Evolutionary conservation across 2,888 invertebrate genomes (phyloP).

Genomic region (Leistus spinibarbis): DNA sequence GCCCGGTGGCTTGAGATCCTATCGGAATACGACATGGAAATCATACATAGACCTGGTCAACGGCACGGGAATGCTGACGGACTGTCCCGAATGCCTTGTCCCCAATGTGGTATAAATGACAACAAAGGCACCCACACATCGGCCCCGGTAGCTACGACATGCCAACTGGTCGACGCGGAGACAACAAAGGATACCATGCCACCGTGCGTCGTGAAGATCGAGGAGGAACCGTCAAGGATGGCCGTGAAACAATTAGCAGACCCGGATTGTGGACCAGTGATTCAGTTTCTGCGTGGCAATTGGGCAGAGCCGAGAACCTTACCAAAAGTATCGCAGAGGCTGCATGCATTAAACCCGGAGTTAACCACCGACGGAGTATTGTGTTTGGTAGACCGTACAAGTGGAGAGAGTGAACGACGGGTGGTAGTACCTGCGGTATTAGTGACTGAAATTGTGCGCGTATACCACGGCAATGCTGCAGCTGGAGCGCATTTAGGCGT

Average conservation of each 20-base stretch:
- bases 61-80: slow-evolving; percentile 7
- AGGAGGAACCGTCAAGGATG: too few relatives aligned
- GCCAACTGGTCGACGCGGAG: too few relatives aligned
- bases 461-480: slow-evolving; percentile 3
- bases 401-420: neutral
- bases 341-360: neutral
- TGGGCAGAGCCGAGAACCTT: neutral
- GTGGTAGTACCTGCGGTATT: slow-evolving; percentile 5
- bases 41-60: slow-evolving; percentile 9
- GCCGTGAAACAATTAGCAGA: neutral
- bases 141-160: too few relatives aligned
- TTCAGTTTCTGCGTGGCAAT: neutral
- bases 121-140: neutral
- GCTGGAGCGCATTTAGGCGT: slow-evolving; percentile 16
- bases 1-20: slow-evolving; percentile 24
- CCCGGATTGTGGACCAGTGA: neutral
- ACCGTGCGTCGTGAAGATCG: too few relatives aligned
- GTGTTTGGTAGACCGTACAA: neutral
- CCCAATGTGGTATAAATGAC: slow-evolving; percentile 3
- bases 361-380: neutral
- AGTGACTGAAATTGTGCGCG: neutral
- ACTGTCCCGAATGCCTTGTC: slow-evolving; percentile 6
- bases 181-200: too few relatives aligned
- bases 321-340: neutral
- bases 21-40: slow-evolving; percentile 6